These are phyloP conservation scores for Cacajao melanocephalus DNA, from an alignment of 2,797 vertebrate genomes.

Conservation along the genomic window DNA sequence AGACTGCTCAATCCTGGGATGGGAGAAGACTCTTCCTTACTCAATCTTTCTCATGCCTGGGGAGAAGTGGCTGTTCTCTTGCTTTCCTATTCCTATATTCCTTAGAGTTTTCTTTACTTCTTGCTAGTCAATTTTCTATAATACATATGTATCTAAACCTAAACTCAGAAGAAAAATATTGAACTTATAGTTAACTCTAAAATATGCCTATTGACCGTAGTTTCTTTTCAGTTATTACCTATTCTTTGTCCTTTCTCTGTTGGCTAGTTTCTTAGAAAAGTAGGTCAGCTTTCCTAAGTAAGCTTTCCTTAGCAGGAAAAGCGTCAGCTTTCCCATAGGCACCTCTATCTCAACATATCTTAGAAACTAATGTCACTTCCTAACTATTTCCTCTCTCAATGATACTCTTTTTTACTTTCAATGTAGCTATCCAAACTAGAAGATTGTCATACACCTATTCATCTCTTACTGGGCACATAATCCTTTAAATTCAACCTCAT, in stretches of 20 bases:
- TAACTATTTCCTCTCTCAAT: neutral
- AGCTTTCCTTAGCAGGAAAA: neutral
- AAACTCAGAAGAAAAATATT: neutral
- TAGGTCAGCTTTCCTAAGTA: too few relatives aligned
- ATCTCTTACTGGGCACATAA: neutral
- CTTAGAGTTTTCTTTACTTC: neutral
- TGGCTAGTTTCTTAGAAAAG: neutral
- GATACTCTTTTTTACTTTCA: neutral
- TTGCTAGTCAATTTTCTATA: neutral
- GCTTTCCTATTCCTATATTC: neutral
- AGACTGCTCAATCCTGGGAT: neutral
- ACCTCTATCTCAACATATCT: neutral
- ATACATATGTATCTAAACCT: neutral
- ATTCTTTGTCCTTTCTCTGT: neutral
- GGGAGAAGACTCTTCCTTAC: neutral
- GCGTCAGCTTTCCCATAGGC: neutral
- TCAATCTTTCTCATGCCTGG: neutral
- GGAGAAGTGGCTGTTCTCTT: neutral
- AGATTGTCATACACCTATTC: neutral
- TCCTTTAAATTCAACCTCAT: neutral
- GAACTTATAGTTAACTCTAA: neutral
- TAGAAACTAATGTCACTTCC: neutral
- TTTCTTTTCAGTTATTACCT: neutral
- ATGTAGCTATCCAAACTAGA: neutral
- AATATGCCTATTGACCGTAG: rapidly evolving